Evolutionary conservation across 2,113 vertebrate species (phyloP), one percentile per base, ranked within the genome.

Genomic region (Prunella fulvescens): DNA sequence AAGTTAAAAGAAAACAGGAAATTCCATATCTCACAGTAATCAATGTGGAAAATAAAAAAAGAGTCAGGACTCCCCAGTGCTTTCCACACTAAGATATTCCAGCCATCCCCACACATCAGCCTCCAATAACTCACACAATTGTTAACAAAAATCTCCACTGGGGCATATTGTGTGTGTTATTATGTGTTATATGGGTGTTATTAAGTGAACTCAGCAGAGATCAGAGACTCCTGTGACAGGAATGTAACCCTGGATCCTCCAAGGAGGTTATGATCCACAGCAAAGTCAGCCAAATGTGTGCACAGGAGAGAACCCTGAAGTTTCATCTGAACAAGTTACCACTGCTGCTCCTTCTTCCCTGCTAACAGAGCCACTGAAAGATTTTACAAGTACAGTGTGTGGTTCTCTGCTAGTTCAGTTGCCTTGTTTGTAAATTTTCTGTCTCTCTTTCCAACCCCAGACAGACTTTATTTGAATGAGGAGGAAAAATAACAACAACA

Each of bases 291-390:
- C 29, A 73, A 79, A 56, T 3, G 4, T 13, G 4, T 33, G 13
- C n/a, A 26, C 12, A 37, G 45, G 58, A 96, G 86, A 92, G 42
- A 79, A 50, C 62, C 31, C 93, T 96, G 87, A 95, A 91, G 65
- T 95, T 96, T 89, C 79, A 74, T 87, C 64, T 80, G 81, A 97
- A 67, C 84, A 88, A 72, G 67, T 92, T 88, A 76, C 58, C 71
- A 87, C 74, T 82, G 81, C 62, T 92, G 40, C 82, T 92, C 67
- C 78, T 58, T 67, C 73, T 90, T 81, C 9, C 73, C 86, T 77
- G 44, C 62, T 81, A 88, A 86, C 64, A 92, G 85, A 92, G 82
- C 53, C 89, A 91, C 47, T 74, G 71, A 82, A 93, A 93, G 22
- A 65, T 93, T 47, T 83, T 58, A 80, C 71, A 81, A 86, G 48